Conservation (phyloP, 1,140 invertebrate species). For the Rhyacophila brunnea region DNA sequence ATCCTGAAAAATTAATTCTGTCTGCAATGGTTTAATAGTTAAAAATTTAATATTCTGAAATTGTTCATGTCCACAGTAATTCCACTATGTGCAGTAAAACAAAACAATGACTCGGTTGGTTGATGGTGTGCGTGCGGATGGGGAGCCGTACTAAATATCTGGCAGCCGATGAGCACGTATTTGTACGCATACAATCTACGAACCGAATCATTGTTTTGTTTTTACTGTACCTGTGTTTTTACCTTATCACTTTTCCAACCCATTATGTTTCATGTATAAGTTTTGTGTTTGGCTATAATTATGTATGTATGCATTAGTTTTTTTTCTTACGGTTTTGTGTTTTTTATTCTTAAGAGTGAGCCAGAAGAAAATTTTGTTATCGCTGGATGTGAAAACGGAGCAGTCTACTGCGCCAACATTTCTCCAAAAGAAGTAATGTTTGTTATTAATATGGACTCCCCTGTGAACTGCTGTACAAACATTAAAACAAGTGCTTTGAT, state of each 20-base stretch:
- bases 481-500: conserved; percentile 45
- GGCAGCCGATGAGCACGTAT: no score
- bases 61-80: background rate
- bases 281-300: background rate
- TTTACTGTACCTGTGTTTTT: background rate
- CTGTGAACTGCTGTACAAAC: conserved; percentile 55
- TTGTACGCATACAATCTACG: no score
- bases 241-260: background rate
- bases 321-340: background rate
- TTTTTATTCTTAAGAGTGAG: conserved; percentile 58
- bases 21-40: no score
- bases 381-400: conserved; percentile 63
- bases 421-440: conserved; percentile 55
- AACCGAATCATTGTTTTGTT: no score
- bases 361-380: conserved; percentile 65
- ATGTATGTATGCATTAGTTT: background rate
- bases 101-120: no score
- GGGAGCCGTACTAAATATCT: no score
- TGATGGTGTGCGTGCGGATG: no score
- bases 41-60: background rate
- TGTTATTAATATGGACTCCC: conserved; percentile 42
- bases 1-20: no score
- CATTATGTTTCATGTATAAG: background rate
- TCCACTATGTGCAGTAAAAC: background rate
- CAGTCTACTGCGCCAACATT: conserved; percentile 58